Evolutionary conservation across 1,140 invertebrate genomes (phyloP), one percentile per base, ranked within the genome.

Genomic region (Hylaeus volcanicus): DNA sequence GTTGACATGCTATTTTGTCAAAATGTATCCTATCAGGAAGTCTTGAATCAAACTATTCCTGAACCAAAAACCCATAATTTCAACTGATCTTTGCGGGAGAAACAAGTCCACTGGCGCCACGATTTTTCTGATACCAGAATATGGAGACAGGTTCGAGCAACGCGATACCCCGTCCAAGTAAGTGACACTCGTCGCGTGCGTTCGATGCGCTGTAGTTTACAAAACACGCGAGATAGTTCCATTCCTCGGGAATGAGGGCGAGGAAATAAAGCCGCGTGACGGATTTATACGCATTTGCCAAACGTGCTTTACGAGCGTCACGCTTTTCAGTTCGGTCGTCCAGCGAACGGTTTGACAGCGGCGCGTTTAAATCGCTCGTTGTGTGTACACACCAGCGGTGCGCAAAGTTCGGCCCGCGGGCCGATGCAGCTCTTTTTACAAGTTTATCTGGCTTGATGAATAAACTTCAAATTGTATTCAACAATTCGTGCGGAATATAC

Each of bases 151-250:
- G 61, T 43, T 11, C 60, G 60, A 1, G 60, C 60, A 11, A 37
- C 60, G 3, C 60, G 60, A 61, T 9, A 11, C 37, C 60, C 12
- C 60, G 61, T 41, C 11, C 61, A 12, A 12, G 61, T 37, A 39
- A 63, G 37, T 63, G 61, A 63, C 61, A 63, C 61, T 41, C 61
- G 63, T 45, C 73, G 48, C 48, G 61, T 39, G 9, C 37, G 45
- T 65, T 65, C 73, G 39, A 56, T 45, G 51, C 37, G 64, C 14
- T 12, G 8, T 15, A 64, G 61, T 69, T 26, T 26, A 48, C 68
- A 14, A 69, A 70, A 76, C 60, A 55, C 41, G 26, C 74, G 51
- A 68, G 64, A 58, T 58, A 48, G 41, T 68, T 39, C 26, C 51
- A 37, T 76, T 9, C 0, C 4, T 4, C 11, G 4, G 15, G n/a